Evolutionary conservation across 1,140 invertebrate species (phyloP).

Genomic region (Achroia grisella): DNA sequence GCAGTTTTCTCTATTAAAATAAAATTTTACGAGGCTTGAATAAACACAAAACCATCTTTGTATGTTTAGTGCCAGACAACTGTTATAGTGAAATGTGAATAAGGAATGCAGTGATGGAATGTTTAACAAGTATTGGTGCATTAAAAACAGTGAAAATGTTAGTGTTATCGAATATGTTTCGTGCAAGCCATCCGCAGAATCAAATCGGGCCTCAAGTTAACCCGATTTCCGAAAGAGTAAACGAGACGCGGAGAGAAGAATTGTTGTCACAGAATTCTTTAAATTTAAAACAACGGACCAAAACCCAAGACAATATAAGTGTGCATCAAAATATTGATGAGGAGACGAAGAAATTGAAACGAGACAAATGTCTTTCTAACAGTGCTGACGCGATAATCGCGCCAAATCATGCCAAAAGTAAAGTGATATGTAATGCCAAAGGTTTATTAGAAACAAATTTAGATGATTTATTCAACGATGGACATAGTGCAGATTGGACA

Average conservation of each 20-base stretch:
- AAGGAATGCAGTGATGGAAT: slow-evolving; percentile 71
- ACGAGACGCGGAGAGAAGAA: slow-evolving; percentile 26
- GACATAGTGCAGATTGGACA: slow-evolving; percentile 38
- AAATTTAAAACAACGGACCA: slow-evolving; percentile 47
- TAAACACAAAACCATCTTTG: slow-evolving; percentile 47
- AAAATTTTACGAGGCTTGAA: slow-evolving; percentile 11
- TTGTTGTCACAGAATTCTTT: slow-evolving; percentile 48
- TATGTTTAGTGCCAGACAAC: slow-evolving; percentile 24
- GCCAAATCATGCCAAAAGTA: slow-evolving; percentile 47
- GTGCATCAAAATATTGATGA: slow-evolving; percentile 22
- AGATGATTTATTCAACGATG: slow-evolving; percentile 64
- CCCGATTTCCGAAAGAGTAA: slow-evolving; percentile 12
- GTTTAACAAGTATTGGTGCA: slow-evolving; percentile 48
- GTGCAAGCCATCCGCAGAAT: slow-evolving; percentile 44
- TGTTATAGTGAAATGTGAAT: slow-evolving; percentile 36
- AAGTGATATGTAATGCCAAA: slow-evolving; percentile 71
- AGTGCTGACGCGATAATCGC: slow-evolving; percentile 57
- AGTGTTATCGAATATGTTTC: slow-evolving; percentile 64
- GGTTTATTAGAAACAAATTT: slow-evolving; percentile 71
- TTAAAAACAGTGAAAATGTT: slow-evolving; percentile 67
- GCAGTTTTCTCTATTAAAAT: slow-evolving; percentile 21
- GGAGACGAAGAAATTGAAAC: slow-evolving; percentile 26
- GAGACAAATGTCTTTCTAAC: slow-evolving; percentile 48
- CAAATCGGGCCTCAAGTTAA: slow-evolving; percentile 22
- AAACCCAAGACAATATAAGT: slow-evolving; percentile 43